Conservation (phyloP, 2,888 invertebrate species). For the Cerceris ruficornis region DNA sequence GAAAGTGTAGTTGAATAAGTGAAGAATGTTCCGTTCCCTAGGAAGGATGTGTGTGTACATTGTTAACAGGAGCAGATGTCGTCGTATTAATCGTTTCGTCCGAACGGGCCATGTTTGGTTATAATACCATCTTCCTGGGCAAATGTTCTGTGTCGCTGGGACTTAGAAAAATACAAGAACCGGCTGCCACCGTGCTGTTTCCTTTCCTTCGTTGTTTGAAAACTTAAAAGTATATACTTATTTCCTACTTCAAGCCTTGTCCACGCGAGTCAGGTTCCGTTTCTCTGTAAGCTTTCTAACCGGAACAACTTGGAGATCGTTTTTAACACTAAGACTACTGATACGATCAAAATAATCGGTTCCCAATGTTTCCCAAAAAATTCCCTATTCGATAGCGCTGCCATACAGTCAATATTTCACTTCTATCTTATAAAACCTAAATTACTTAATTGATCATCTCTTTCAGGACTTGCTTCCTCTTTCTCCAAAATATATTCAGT, state of each 20-base stretch:
- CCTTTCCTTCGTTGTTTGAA: constrained; percentile 69
- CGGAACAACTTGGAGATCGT: background rate
- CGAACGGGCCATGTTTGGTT: constrained; percentile 55
- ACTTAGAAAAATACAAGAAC: constrained; percentile 72
- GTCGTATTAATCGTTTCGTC: constrained; percentile 51
- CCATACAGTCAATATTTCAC: too few species aligned
- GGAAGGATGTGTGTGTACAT: constrained; percentile 8
- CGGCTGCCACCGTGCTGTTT: constrained; percentile 71
- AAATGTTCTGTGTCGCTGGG: constrained; percentile 72
- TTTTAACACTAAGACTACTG: too few species aligned
- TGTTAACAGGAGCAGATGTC: constrained; percentile 55
- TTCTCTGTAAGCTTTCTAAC: constrained; percentile 3
- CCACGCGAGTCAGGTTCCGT: background rate
- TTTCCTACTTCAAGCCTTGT: constrained; percentile 21
- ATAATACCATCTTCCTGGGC: constrained; percentile 65
- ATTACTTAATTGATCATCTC: too few species aligned
- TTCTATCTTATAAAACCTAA: too few species aligned
- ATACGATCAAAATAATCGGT: too few species aligned
- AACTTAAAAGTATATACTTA: constrained; percentile 57
- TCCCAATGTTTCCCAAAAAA: too few species aligned
- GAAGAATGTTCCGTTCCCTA: constrained; percentile 22
- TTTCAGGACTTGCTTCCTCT: too few species aligned
- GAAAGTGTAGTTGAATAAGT: too few species aligned
- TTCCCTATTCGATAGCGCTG: too few species aligned
- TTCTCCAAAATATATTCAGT: too few species aligned